Evolutionary conservation across 2,113 vertebrate species (phyloP), one percentile per base, ranked within the genome.

Genomic region (Brachyhypopomus occidentalis): DNA sequence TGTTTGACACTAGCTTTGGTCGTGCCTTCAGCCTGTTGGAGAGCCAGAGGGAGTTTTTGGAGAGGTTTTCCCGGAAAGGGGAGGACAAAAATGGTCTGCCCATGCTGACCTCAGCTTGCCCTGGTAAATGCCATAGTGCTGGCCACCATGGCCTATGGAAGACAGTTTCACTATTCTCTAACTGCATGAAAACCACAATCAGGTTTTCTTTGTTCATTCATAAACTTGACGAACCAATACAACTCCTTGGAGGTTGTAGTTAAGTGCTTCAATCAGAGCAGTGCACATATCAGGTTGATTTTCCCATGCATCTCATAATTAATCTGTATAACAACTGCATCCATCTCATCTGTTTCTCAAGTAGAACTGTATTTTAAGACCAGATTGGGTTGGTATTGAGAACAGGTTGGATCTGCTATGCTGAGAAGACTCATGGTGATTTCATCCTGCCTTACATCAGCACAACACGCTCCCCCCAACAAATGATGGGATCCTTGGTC

Each of bases 361-460:
- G 36, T 12, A 23, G 66, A 17, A 41, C 60, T 63, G 45, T 4
- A 72, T 48, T 73, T 48, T 79, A 0, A 66, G 41, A 2, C 14
- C 34, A 41, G 19, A 64, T 11, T 62, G 27, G 70, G 23, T 72
- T 36, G 77, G 36, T 48, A 6, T 63, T 52, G 52, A 23, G 1
- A 14, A 80, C 89, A 99, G 98, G 98, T 20, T 99, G 98, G 98
- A 96, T 99, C 87, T 99, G 98, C 89, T 99, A 99, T 0, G 97
- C 97, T 0, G 97, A 99, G 92, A 99, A 99, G 89, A 97, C 96
- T 17, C 98, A 98, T 0, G 96, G 98, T 56, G 94, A 92, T 4
- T 92, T 95, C 80, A 93, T 99, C 84, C 91, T 98, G 2, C 97
- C 97, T 1, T 92, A 96, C 76, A 93, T 99, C 89, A 99, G 98